Conservation (phyloP, 2,797 vertebrate species). For the Gorsachius magnificus region DNA sequence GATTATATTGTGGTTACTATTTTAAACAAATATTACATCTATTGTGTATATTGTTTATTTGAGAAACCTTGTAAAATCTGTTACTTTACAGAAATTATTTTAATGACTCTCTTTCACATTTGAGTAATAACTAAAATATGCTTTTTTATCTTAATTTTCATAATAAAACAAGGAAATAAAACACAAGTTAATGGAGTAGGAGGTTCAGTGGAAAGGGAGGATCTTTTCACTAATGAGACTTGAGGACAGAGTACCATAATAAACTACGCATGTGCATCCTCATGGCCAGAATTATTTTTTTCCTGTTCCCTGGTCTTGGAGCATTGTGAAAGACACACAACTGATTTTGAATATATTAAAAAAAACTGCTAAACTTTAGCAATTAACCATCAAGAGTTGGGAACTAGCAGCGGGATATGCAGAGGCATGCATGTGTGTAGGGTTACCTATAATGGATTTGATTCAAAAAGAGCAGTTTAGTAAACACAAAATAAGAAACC, state of each 20-base stretch:
- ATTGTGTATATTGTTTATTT: not conserved
- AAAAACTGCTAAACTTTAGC: not conserved
- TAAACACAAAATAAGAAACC: not conserved
- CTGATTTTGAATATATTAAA: not conserved
- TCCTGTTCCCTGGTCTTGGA: not conserved
- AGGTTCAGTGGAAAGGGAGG: not conserved
- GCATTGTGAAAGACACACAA: not conserved
- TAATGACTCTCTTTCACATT: not conserved
- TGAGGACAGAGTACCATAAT: not conserved
- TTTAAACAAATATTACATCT: not conserved
- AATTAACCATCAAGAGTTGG: not conserved
- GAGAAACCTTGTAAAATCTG: not conserved
- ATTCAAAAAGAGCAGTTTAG: not conserved
- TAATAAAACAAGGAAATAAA: not conserved
- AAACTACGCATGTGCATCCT: not conserved
- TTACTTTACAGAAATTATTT: not conserved
- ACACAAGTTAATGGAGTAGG: not conserved
- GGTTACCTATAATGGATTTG: not conserved
- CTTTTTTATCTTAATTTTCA: not conserved
- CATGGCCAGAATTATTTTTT: not conserved
- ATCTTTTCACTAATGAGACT: not conserved
- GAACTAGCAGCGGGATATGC: not conserved
- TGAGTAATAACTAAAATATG: not conserved
- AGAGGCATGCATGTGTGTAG: not conserved
- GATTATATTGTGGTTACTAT: not conserved